phyloP scores from a whole-genome alignment of 2,113 vertebrate species.

The Ceyx cyanopectus region DNA sequence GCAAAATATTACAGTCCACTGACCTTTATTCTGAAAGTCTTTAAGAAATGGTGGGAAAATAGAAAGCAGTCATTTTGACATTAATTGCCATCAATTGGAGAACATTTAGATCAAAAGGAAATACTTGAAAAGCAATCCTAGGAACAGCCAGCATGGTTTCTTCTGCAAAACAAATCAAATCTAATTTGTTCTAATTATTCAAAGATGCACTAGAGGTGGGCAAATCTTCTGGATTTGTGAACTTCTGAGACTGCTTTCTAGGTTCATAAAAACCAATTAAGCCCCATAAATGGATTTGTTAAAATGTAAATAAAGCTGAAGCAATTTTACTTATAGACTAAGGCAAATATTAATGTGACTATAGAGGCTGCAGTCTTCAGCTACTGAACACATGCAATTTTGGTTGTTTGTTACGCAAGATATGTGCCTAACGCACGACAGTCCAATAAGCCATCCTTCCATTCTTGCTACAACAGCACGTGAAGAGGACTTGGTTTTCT shows the following conservation, averaged over 20 bases:
- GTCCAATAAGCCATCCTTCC: neutral
- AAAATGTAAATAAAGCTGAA: neutral
- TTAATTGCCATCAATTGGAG: constrained; percentile 66
- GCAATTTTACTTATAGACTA: neutral
- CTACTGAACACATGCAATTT: neutral
- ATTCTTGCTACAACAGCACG: neutral
- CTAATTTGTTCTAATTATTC: constrained; percentile 35
- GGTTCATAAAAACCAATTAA: neutral
- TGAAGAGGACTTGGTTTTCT: neutral
- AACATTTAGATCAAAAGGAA: constrained; percentile 71
- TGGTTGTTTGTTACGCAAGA: neutral
- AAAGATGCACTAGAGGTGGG: neutral
- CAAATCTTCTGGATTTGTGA: neutral
- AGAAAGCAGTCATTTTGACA: constrained; percentile 61
- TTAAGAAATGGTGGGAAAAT: constrained; percentile 27
- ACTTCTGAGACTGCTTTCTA: neutral
- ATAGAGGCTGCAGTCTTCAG: neutral
- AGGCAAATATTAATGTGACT: neutral
- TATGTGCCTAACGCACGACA: neutral
- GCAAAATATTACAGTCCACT: constrained; percentile 17
- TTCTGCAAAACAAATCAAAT: neutral
- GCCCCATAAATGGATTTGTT: neutral
- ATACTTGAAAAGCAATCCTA: constrained; percentile 19
- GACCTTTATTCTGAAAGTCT: neutral
- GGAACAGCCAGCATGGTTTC: neutral